Evolutionary conservation across 2,888 invertebrate genomes (phyloP).

Genomic region (Lathronympha strigana): DNA sequence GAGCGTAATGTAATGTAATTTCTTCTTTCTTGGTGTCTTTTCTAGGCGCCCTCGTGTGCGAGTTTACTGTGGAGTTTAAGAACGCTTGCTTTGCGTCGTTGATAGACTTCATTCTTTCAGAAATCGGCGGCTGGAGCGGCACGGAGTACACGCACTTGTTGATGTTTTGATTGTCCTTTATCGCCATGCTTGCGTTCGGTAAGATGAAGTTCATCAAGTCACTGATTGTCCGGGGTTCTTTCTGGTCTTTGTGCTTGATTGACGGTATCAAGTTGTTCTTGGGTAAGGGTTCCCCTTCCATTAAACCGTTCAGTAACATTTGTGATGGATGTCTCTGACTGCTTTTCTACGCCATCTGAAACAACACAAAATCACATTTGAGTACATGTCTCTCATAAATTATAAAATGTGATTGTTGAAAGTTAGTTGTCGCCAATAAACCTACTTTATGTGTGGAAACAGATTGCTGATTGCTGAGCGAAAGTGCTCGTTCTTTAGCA

Average conservation of each 20-base stretch:
- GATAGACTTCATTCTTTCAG: slow-evolving; percentile 66
- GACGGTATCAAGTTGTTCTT: slow-evolving; percentile 70
- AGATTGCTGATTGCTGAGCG: slow-evolving; percentile 49
- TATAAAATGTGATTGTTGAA: slow-evolving; percentile 47
- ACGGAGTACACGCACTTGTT: slow-evolving; percentile 71
- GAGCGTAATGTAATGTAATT: slow-evolving; percentile 70
- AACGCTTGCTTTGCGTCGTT: slow-evolving; percentile 74
- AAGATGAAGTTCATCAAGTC: slow-evolving; percentile 72
- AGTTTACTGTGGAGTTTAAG: slow-evolving; percentile 67
- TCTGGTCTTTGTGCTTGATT: slow-evolving; percentile 65
- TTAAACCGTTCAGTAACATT: slow-evolving; percentile 72
- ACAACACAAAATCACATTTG: slow-evolving; percentile 54
- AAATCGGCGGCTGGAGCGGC: slow-evolving; percentile 65
- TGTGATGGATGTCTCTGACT: slow-evolving; percentile 64
- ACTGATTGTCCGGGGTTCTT: slow-evolving; percentile 71
- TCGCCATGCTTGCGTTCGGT: slow-evolving; percentile 73
- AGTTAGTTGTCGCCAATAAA: slow-evolving; percentile 44
- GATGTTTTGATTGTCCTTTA: slow-evolving; percentile 71
- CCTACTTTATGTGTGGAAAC: slow-evolving; percentile 47
- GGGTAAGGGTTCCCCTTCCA: slow-evolving; percentile 73
- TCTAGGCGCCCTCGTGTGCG: slow-evolving; percentile 45
- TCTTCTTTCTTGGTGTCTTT: slow-evolving; percentile 52
- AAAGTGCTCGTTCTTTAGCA: slow-evolving; percentile 53
- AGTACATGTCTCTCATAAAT: slow-evolving; percentile 37
- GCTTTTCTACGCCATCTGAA: slow-evolving; percentile 79